phyloP scores from a whole-genome alignment of 2,113 vertebrate genomes.

The Semicossyphus pulcher region DNA sequence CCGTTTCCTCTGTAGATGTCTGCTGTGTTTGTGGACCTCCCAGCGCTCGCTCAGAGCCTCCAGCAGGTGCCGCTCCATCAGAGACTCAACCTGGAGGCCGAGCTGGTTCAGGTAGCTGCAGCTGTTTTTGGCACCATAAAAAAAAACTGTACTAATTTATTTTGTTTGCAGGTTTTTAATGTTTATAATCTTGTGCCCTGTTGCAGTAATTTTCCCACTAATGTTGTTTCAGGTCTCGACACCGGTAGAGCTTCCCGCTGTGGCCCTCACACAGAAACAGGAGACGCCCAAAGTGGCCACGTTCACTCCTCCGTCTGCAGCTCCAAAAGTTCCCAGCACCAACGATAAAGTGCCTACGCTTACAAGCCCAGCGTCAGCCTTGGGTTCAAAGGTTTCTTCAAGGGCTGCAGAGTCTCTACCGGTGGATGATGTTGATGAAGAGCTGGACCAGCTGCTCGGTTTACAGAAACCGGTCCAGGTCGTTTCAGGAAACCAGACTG shows the following conservation, averaged over 20 bases:
- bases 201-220: not conserved
- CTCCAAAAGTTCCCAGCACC: not conserved
- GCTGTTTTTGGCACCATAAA: not conserved
- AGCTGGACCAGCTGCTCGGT: slow-evolving; percentile 89
- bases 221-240: slow-evolving; percentile 78
- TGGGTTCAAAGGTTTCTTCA: slow-evolving; percentile 6
- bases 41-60: slow-evolving; percentile 85
- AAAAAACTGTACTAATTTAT: not conserved
- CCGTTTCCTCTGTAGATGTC: slow-evolving; percentile 75
- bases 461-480: slow-evolving; percentile 81
- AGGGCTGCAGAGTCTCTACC: not conserved
- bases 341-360: not conserved
- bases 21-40: slow-evolving; percentile 85
- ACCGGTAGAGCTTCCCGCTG: slow-evolving; percentile 87
- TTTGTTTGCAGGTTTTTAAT: not conserved
- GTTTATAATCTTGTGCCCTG: not conserved
- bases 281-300: slow-evolving; percentile 54
- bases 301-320: slow-evolving; percentile 57
- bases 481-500: slow-evolving; percentile 17
- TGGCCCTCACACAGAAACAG: slow-evolving; percentile 76
- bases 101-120: slow-evolving; percentile 88
- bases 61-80: slow-evolving; percentile 89
- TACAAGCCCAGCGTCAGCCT: not conserved
- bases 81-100: slow-evolving; percentile 88
- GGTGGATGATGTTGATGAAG: slow-evolving; percentile 83